phyloP scores from a whole-genome alignment of 1,140 invertebrate genomes.

The Lethrus apterus region DNA sequence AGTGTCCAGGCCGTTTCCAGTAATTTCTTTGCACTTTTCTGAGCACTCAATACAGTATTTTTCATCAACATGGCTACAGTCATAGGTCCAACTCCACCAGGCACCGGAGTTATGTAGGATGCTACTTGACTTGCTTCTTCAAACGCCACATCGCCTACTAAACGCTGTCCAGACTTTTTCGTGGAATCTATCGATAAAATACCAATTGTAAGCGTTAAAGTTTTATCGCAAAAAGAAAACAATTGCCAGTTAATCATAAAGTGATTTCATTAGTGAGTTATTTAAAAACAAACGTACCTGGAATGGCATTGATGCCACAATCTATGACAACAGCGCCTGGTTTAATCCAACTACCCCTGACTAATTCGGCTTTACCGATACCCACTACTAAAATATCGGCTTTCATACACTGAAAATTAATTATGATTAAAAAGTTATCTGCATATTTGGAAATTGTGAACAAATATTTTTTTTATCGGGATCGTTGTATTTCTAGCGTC shows the following conservation, averaged over 20 bases:
- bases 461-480: too few species aligned
- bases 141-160: constrained; percentile 95
- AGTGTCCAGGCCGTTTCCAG: constrained; percentile 57
- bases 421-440: too few species aligned
- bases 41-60: constrained; percentile 85
- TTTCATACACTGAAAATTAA: constrained; percentile 44
- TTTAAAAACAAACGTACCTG: constrained; percentile 54
- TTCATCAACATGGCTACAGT: constrained; percentile 97
- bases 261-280: constrained; percentile 3
- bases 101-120: constrained; percentile 91
- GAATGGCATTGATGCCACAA: constrained; percentile 94
- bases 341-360: constrained; percentile 95
- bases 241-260: not conserved
- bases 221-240: not conserved
- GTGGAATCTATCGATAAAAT: constrained; percentile 58
- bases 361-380: constrained; percentile 85
- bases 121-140: constrained; percentile 71
- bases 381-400: constrained; percentile 97
- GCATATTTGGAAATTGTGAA: too few species aligned
- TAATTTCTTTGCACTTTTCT: constrained; percentile 51
- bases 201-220: not conserved
- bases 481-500: too few species aligned
- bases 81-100: constrained; percentile 97
- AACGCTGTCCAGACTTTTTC: constrained; percentile 72
- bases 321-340: constrained; percentile 98